Percentiles rank a stretch among this genome's conserved stretches.
Conservation (phyloP, 2,113 vertebrate species). For the Heterochromis multidens region DNA sequence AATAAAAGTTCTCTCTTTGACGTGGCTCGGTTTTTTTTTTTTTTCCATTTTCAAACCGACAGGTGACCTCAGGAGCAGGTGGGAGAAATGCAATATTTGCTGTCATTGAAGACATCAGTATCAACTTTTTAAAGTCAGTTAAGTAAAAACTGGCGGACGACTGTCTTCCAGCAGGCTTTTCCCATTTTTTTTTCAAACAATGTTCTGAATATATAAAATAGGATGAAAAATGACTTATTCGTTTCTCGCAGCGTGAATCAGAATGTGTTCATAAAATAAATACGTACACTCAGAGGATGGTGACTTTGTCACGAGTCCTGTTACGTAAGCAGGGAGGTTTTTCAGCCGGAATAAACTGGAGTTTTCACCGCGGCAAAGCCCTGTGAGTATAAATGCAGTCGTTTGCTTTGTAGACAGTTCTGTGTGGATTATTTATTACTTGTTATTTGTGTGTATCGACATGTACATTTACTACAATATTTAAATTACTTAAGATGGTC, state of each 20-base stretch:
- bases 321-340: not conserved
- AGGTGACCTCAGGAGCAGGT: not conserved
- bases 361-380: not conserved
- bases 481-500: not conserved
- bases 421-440: not conserved
- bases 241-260: not conserved
- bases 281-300: not conserved
- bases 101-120: not conserved
- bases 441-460: not conserved
- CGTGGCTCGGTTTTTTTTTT: no score
- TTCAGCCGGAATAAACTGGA: not conserved
- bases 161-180: not conserved
- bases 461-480: not conserved
- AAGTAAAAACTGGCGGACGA: not conserved
- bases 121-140: no score
- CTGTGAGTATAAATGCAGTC: not conserved
- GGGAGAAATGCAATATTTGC: not conserved
- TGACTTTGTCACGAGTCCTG: not conserved
- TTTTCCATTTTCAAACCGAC: not conserved
- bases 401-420: not conserved
- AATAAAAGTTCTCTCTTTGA: accelerated
- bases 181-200: not conserved
- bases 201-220: not conserved
- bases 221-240: not conserved
- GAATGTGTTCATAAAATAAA: not conserved